Evolutionary conservation across 2,797 vertebrate genomes (phyloP), one percentile per base, ranked within the genome.

Genomic region (Macrochelys suwanniensis): DNA sequence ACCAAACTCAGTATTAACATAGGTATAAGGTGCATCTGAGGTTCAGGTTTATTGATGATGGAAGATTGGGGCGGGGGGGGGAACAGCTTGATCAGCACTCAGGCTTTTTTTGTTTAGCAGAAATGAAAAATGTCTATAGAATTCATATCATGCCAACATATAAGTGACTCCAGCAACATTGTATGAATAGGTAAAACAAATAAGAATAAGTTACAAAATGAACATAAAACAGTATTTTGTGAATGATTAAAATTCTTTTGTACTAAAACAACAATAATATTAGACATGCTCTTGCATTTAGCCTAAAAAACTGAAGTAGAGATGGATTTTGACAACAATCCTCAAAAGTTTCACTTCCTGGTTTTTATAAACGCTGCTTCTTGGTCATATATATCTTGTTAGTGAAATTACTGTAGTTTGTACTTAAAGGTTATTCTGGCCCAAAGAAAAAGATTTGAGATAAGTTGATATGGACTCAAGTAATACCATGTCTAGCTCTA

Each of bases 341-440:
- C 47, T 74, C 82, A 84, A 47, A 89, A 47, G 31, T 49, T 93
- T 93, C 2, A 57, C 81, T 90, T 90, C 82, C 65, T 79, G 45
- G 0, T 37, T 82, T 88, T 86, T 81, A 26, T 49, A 25, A 10
- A 15, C 50, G 6, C 49, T 92, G 49, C 76, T 84, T 50, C 56
- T 89, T 80, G 80, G 68, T 84, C 1, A 1, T 74, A 45, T 42
- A 53, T 47, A 74, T 31, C 23, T 74, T 21, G 7, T 80, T 82
- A 91, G 42, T 90, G 37, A 93, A 76, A 50, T 11, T 88, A 88
- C 33, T n/a, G 28, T 21, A 51, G 6, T 77, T 92, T 92, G 11
- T 74, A 89, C 81, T 80, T 80, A 71, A 25, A 95, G 42, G 2
- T 68, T 87, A 82, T 94, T 95, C 71, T 86, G 80, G 28, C 81